Percentiles rank a stretch among this genome's conserved stretches.
These are phyloP conservation scores for Xanthorhoe spadicearia DNA, from an alignment of 2,888 invertebrate genomes.

Conservation along the genomic window DNA sequence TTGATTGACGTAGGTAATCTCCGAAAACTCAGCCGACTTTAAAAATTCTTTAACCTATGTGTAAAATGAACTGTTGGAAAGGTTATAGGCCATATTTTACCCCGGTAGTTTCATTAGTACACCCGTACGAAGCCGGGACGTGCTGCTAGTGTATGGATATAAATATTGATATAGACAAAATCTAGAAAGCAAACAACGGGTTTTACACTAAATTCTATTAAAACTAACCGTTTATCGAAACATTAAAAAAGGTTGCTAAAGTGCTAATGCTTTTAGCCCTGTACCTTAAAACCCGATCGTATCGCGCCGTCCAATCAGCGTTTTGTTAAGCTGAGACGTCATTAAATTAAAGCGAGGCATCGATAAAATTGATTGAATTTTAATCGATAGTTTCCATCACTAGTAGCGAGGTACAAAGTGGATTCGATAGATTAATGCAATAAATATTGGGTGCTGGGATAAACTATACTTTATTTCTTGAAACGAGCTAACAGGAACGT, in stretches of 20 bases:
- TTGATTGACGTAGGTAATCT: too few relatives aligned
- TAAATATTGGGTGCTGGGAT: constrained; percentile 25
- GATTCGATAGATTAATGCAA: constrained; percentile 32
- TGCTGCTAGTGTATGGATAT: too few relatives aligned
- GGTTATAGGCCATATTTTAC: too few relatives aligned
- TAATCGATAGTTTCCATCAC: constrained; percentile 35
- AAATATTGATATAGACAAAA: too few relatives aligned
- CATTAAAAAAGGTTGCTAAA: background rate
- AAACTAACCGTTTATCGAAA: background rate
- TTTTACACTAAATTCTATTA: background rate
- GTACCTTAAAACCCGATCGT: constrained; percentile 10
- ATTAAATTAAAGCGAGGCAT: constrained; percentile 29
- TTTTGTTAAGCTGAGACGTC: constrained; percentile 25
- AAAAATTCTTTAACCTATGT: too few relatives aligned
- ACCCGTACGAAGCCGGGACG: too few relatives aligned
- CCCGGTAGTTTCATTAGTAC: too few relatives aligned
- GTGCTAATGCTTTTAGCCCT: constrained; percentile 6
- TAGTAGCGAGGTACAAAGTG: constrained; percentile 29
- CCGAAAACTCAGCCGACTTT: too few relatives aligned
- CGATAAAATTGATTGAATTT: constrained; percentile 33
- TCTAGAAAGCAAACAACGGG: too few relatives aligned
- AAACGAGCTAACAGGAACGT: too few relatives aligned
- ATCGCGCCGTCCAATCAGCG: constrained; percentile 16
- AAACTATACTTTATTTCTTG: too few relatives aligned
- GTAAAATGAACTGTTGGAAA: too few relatives aligned